Conservation (phyloP, 2,888 invertebrate genomes). For the Steromphala cineraria region DNA sequence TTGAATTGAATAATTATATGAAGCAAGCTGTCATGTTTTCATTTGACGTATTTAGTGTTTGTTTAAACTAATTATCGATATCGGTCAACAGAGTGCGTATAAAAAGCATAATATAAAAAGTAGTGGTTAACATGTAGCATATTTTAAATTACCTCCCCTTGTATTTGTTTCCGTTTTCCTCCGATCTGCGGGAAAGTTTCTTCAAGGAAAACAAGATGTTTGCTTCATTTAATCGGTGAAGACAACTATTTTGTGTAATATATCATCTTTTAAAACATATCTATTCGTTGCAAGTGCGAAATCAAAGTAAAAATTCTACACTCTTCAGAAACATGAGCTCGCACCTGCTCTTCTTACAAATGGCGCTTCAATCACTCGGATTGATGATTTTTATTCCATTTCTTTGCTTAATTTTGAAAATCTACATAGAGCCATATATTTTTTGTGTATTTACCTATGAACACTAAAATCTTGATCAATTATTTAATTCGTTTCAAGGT, state of each 20-base stretch:
- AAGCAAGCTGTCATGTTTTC: too few species aligned
- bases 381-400: neutral
- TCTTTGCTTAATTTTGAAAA: too few species aligned
- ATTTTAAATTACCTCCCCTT: constrained; percentile 4
- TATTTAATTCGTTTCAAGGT: too few species aligned
- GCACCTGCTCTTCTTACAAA: neutral
- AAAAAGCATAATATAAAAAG: too few species aligned
- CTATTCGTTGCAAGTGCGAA: neutral
- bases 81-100: too few species aligned
- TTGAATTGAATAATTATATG: too few species aligned
- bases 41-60: too few species aligned
- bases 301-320: neutral
- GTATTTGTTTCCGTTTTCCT: constrained; percentile 18
- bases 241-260: neutral
- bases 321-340: neutral
- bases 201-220: constrained; percentile 11
- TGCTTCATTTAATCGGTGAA: constrained; percentile 17
- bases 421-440: too few species aligned
- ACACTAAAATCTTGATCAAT: too few species aligned
- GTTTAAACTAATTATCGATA: too few species aligned
- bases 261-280: neutral
- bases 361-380: neutral
- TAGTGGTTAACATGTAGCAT: neutral
- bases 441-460: too few species aligned
- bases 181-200: constrained; percentile 9